Evolutionary conservation across 2,113 vertebrate genomes (phyloP).

Genomic region (Toxotes chatareus): DNA sequence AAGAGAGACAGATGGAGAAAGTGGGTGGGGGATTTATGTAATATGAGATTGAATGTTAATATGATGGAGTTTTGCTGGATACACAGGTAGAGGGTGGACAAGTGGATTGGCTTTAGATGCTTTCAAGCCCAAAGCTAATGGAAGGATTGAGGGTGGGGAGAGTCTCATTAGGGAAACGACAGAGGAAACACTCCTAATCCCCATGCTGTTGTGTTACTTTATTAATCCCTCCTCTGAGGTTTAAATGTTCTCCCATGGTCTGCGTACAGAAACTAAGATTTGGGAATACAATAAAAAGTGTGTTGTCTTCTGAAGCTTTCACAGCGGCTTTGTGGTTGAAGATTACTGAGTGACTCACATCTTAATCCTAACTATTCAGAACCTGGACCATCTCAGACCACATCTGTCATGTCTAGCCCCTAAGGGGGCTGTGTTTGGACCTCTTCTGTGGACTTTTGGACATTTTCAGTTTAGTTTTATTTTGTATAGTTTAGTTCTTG

Average conservation of each 20-base stretch:
- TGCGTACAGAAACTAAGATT: constrained; percentile 27
- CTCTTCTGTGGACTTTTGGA: too few species aligned
- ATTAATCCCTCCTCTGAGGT: constrained; percentile 57
- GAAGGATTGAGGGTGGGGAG: constrained; percentile 8
- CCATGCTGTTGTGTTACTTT: constrained; percentile 12
- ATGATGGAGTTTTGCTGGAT: constrained; percentile 25
- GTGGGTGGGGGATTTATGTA: neutral
- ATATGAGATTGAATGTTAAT: constrained; percentile 26
- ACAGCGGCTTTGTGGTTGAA: neutral
- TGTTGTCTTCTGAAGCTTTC: neutral
- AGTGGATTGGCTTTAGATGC: constrained; percentile 39
- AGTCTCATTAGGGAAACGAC: constrained; percentile 21
- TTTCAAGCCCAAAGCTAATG: constrained; percentile 49
- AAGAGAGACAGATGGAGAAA: constrained; percentile 10
- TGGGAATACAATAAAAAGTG: neutral
- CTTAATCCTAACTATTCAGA: neutral
- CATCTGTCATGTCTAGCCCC: too few species aligned
- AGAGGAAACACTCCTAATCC: constrained; percentile 42
- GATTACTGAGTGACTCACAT: neutral
- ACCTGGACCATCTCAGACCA: neutral
- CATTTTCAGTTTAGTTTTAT: too few species aligned
- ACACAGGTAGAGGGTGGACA: constrained; percentile 47
- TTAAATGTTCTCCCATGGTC: constrained; percentile 29
- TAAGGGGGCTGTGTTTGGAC: too few species aligned
- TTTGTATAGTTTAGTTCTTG: too few species aligned